Percentiles rank a stretch among this genome's conserved stretches.
phyloP scores from a whole-genome alignment of 2,888 invertebrate species.

The Blomia tropicalis region DNA sequence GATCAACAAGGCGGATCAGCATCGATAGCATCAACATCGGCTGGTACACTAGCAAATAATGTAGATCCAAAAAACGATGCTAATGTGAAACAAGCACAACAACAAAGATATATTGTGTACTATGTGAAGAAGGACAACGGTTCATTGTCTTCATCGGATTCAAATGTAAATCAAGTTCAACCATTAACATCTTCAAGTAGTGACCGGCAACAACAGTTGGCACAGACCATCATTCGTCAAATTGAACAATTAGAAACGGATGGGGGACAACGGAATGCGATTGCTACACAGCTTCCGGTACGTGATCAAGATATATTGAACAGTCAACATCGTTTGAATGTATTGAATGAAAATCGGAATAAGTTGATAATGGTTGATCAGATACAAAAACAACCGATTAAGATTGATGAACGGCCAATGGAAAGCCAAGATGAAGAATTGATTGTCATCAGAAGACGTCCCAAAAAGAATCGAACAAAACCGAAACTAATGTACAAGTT shows the following conservation, averaged over 20 bases:
- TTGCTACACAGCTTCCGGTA: not conserved
- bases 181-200: not conserved
- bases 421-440: too few species aligned
- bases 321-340: not conserved
- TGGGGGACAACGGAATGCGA: not conserved
- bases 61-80: too few species aligned
- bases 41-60: not conserved
- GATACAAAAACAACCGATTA: too few species aligned
- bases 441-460: too few species aligned
- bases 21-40: not conserved
- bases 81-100: not conserved
- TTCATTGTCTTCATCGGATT: too few species aligned
- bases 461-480: too few species aligned
- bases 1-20: not conserved
- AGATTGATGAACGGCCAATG: too few species aligned
- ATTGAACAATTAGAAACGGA: not conserved
- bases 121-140: not conserved
- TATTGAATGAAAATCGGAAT: not conserved
- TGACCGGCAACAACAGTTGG: not conserved
- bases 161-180: not conserved
- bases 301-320: not conserved
- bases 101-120: not conserved
- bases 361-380: too few species aligned
- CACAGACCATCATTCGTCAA: not conserved
- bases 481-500: too few species aligned